phyloP scores from a whole-genome alignment of 2,888 invertebrate species.

The Andricus quercusramuli region DNA sequence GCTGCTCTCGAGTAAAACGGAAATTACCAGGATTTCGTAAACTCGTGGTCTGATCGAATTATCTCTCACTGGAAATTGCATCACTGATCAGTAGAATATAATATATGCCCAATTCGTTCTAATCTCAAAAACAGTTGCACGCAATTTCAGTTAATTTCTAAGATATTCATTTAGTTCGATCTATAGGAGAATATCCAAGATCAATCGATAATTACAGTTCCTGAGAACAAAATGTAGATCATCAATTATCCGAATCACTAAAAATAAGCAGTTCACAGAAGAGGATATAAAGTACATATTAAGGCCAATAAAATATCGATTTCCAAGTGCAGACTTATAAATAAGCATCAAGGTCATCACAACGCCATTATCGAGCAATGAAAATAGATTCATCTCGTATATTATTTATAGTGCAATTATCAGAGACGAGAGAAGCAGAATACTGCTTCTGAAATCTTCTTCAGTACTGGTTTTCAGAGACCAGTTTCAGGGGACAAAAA shows the following conservation, averaged over 20 bases:
- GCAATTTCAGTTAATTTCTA: background rate
- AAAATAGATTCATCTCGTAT: conserved; percentile 30
- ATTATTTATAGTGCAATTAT: conserved; percentile 34
- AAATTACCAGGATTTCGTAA: conserved; percentile 38
- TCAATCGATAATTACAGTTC: background rate
- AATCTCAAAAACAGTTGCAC: background rate
- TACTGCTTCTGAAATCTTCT: background rate
- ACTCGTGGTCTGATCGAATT: conserved; percentile 30
- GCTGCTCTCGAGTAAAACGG: conserved; percentile 19
- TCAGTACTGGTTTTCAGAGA: conserved; percentile 8
- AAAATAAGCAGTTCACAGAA: background rate
- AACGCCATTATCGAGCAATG: conserved; percentile 19
- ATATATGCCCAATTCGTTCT: background rate
- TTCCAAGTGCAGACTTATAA: background rate
- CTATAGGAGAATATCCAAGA: background rate
- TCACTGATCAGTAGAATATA: conserved; percentile 33
- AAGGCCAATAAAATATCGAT: conserved; percentile 32
- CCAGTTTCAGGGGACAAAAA: background rate
- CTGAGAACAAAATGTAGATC: background rate
- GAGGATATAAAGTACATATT: conserved; percentile 5
- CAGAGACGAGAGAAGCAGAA: background rate
- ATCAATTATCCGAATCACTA: background rate
- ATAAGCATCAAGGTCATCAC: conserved; percentile 20
- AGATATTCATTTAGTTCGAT: background rate
- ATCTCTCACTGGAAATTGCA: conserved; percentile 32